Evolutionary conservation across 2,888 invertebrate genomes (phyloP), one percentile per base, ranked within the genome.

Genomic region (Hofmannophila pseudospretella): DNA sequence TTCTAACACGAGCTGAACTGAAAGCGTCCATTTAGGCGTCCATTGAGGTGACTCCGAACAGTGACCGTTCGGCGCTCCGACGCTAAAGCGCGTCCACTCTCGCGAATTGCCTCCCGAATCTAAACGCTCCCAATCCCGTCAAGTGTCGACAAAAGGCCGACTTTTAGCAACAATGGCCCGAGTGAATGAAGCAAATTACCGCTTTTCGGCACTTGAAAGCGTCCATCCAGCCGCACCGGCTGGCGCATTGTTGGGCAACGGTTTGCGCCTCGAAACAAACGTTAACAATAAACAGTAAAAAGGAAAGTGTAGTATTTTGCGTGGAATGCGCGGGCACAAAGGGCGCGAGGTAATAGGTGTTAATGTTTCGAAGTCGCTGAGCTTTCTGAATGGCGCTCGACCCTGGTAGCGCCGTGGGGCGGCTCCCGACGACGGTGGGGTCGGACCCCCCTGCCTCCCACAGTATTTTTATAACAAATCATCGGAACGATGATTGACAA

Each of bases 261-360:
- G 86, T 82, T 84, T 84, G 85, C 84, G 70, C 66, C 62, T 65
- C 75, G 84, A 82, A 85, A 85, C 82, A 84, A 84, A 77, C 76
- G 80, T 69, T 75, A 71, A 84, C 85, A 85, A 82, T 85, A 85
- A 85, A 85, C 82, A 84, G 68, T 80, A 73, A 78, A 82, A 82
- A 79, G 77, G 74, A 84, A 80, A 81, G 81, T 79, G 79, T 81
- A 79, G 74, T 75, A 78, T 84, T 81, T 80, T 78, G 76, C 67
- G 76, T 71, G 71, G 66, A 67, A 69, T 64, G 69, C 73, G 58
- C 52, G 63, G 49, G 52, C 59, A 54, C 80, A 77, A 81, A 84
- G 70, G 70, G 65, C 46, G 65, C 48, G 20, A 45, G 45, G 67
- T 76, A 84, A 82, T 84, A 77, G 75, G 85, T 80, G 85, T 78